These are phyloP conservation scores for Ornithoptera priamus DNA, from an alignment of 2,888 invertebrate species.

Conservation along the genomic window DNA sequence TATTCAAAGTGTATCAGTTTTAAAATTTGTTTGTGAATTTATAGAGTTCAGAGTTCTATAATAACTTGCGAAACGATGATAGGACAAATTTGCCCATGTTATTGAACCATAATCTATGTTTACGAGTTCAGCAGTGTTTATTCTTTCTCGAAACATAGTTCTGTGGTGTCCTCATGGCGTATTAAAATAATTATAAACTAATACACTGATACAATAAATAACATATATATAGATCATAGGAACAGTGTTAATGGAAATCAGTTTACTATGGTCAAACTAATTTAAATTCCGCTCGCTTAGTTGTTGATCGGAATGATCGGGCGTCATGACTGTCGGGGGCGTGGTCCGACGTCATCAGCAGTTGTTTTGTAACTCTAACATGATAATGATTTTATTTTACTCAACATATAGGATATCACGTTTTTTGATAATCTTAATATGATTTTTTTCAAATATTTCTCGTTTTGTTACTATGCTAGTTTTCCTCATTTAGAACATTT, in stretches of 20 bases:
- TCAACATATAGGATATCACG: not conserved
- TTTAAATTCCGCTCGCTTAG: constrained; percentile 11
- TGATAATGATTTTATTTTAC: constrained; percentile 4
- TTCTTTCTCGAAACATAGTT: not conserved
- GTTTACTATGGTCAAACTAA: not conserved
- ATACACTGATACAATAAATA: not conserved
- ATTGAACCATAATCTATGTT: not conserved
- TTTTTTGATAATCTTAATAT: too few species aligned
- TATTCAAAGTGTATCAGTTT: constrained; percentile 12
- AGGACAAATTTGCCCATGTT: not conserved
- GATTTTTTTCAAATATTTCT: not conserved
- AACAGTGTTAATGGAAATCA: not conserved
- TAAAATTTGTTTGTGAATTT: constrained; percentile 23
- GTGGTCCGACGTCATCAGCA: constrained; percentile 39
- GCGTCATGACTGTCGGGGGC: constrained; percentile 34
- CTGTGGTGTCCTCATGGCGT: not conserved
- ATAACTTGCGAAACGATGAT: constrained; percentile 9
- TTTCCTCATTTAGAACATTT: not conserved
- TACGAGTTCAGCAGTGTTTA: not conserved
- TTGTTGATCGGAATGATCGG: not conserved
- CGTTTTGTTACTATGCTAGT: not conserved
- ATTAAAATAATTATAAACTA: not conserved
- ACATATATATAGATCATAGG: too few species aligned
- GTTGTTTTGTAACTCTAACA: constrained; percentile 25
- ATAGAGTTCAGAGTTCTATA: constrained; percentile 21